Percentiles rank a stretch among this genome's conserved stretches.
These are phyloP conservation scores for Trachemys scripta DNA, from an alignment of 2,113 vertebrate species.

Conservation along the genomic window DNA sequence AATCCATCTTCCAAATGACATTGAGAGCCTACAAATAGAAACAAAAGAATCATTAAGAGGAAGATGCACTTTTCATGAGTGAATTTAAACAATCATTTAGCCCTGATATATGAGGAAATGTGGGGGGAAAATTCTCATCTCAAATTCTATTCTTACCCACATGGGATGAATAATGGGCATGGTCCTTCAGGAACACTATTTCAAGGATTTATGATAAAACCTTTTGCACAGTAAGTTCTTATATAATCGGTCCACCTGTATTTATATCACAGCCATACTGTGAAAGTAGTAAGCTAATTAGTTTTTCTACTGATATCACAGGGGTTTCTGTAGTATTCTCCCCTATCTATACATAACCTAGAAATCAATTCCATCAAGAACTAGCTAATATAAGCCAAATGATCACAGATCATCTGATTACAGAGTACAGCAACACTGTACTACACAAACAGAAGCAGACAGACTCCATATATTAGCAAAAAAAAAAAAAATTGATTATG, in stretches of 20 bases:
- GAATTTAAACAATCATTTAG: not conserved
- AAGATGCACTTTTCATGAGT: not conserved
- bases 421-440: not conserved
- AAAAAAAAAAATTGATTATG: not conserved
- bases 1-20: not conserved
- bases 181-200: not conserved
- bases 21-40: not conserved
- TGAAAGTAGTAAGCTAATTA: not conserved
- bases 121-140: not conserved
- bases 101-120: not conserved
- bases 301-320: not conserved
- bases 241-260: not conserved
- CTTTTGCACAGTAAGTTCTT: not conserved
- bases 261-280: not conserved
- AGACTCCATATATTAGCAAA: not conserved
- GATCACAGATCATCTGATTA: not conserved
- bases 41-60: not conserved
- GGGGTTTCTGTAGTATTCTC: not conserved
- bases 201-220: not conserved
- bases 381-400: not conserved
- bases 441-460: not conserved
- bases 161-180: not conserved
- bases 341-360: not conserved
- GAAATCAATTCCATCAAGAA: not conserved
- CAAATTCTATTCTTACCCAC: not conserved